Conservation (phyloP, 2,797 vertebrate species). For the Tapirus indicus region DNA sequence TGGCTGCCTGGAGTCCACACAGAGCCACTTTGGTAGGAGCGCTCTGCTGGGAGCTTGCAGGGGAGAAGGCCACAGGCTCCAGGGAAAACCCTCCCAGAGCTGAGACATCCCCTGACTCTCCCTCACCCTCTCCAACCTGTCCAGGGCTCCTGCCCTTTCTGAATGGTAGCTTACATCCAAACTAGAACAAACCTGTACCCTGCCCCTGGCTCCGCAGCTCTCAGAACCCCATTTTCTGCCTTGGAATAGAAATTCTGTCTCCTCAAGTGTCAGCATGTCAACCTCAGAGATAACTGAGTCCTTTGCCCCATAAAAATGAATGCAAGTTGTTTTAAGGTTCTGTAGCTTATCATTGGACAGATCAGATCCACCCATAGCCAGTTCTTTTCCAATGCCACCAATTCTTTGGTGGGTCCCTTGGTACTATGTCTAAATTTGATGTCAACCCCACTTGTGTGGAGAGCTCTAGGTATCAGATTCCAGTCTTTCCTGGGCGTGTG, state of each 20-base stretch:
- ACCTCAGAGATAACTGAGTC: not conserved
- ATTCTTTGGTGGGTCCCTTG: not conserved
- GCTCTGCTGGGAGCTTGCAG: not conserved
- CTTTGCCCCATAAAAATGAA: not conserved
- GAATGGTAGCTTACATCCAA: not conserved
- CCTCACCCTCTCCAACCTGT: not conserved
- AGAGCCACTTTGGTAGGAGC: not conserved
- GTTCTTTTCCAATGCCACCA: not conserved
- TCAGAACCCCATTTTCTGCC: not conserved
- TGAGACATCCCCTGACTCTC: not conserved
- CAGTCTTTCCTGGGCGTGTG: not conserved
- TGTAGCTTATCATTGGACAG: not conserved
- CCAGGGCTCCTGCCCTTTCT: not conserved
- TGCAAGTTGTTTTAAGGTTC: not conserved
- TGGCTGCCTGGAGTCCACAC: not conserved
- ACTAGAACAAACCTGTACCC: not conserved
- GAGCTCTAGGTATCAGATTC: not conserved
- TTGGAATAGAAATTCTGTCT: not conserved
- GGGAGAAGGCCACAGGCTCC: accelerated
- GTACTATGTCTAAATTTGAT: not conserved
- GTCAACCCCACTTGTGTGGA: not conserved
- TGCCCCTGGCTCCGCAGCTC: accelerated
- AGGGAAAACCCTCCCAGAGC: not conserved
- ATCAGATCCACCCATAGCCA: not conserved
- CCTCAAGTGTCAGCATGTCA: not conserved